phyloP scores from a whole-genome alignment of 2,888 invertebrate genomes.

The Megamerina dolium region DNA sequence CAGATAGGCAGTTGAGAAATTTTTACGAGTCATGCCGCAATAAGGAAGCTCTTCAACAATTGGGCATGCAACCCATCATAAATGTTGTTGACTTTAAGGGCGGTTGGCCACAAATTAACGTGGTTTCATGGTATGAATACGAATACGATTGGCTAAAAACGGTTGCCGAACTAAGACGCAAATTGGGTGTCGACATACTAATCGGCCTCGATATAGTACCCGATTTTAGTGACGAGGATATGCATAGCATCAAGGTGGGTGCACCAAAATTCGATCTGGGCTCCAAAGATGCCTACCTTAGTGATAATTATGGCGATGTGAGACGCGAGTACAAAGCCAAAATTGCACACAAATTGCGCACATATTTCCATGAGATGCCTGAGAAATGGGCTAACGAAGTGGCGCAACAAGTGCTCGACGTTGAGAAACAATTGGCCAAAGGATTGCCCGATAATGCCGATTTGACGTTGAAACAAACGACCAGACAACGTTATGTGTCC shows the following conservation, averaged over 20 bases:
- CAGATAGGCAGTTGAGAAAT: slow-evolving; percentile 34
- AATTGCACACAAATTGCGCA: slow-evolving; percentile 29
- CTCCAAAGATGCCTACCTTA: slow-evolving; percentile 29
- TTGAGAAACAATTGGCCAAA: slow-evolving; percentile 37
- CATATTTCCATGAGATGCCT: slow-evolving; percentile 33
- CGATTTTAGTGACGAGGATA: slow-evolving; percentile 35
- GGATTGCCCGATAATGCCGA: slow-evolving; percentile 34
- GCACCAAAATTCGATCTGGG: slow-evolving; percentile 34
- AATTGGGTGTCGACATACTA: slow-evolving; percentile 38
- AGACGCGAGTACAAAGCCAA: slow-evolving; percentile 26
- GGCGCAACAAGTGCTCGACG: slow-evolving; percentile 33
- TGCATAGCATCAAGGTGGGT: slow-evolving; percentile 38
- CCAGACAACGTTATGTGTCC: slow-evolving; percentile 30
- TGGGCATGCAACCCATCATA: slow-evolving; percentile 28
- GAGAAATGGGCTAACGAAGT: slow-evolving; percentile 32
- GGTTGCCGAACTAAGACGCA: slow-evolving; percentile 34
- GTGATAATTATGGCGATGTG: slow-evolving; percentile 19
- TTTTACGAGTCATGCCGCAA: slow-evolving; percentile 37
- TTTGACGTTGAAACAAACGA: slow-evolving; percentile 34
- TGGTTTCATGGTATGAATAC: slow-evolving; percentile 34
- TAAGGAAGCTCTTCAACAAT: slow-evolving; percentile 23
- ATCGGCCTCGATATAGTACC: slow-evolving; percentile 40
- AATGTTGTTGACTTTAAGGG: slow-evolving; percentile 33
- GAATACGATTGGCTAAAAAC: slow-evolving; percentile 41
- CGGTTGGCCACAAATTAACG: slow-evolving; percentile 40